A percentile compares a stretch with the other conserved stretches of the same genome.
phyloP scores from a whole-genome alignment of 2,113 vertebrate genomes.

The Austrofundulus limnaeus region DNA sequence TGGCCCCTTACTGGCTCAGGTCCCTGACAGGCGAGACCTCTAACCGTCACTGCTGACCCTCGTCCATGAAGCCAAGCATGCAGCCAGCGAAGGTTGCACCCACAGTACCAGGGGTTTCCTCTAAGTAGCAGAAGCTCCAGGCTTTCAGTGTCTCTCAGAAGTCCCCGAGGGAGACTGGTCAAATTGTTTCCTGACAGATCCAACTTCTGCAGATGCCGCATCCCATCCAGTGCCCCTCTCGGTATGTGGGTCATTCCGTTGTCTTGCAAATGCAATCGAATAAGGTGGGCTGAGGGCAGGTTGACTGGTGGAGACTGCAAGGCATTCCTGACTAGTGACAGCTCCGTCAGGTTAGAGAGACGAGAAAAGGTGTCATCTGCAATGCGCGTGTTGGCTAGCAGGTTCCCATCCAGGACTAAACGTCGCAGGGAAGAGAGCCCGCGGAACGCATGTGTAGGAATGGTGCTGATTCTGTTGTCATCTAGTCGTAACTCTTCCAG shows the following conservation, averaged over 20 bases:
- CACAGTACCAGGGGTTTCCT: slow-evolving; percentile 95
- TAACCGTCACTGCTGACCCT: slow-evolving; percentile 85
- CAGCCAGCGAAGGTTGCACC: slow-evolving; percentile 92
- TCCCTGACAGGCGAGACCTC: slow-evolving; percentile 88
- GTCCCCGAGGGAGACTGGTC: slow-evolving; percentile 86
- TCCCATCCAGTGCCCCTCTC: slow-evolving; percentile 82
- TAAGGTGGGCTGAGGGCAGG: slow-evolving; percentile 84
- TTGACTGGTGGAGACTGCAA: slow-evolving; percentile 87
- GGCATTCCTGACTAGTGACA: slow-evolving; percentile 92
- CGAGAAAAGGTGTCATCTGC: slow-evolving; percentile 95
- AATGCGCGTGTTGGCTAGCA: slow-evolving; percentile 93
- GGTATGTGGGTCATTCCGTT: slow-evolving; percentile 93
- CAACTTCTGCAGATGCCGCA: slow-evolving; percentile 85
- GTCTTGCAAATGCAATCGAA: slow-evolving; percentile 91
- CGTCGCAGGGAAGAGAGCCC: slow-evolving; percentile 87
- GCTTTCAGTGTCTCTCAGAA: slow-evolving; percentile 87
- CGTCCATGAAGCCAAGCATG: slow-evolving; percentile 87
- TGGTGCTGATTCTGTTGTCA: slow-evolving; percentile 94
- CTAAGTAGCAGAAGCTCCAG: slow-evolving; percentile 86
- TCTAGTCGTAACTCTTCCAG: slow-evolving; percentile 92
- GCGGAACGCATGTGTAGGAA: slow-evolving; percentile 90
- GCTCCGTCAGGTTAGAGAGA: slow-evolving; percentile 89
- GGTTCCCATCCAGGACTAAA: slow-evolving; percentile 91
- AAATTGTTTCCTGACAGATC: slow-evolving; percentile 95
- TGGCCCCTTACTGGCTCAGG: slow-evolving; percentile 88